phyloP scores from a whole-genome alignment of 2,888 invertebrate genomes.

The Mayetiola destructor region DNA sequence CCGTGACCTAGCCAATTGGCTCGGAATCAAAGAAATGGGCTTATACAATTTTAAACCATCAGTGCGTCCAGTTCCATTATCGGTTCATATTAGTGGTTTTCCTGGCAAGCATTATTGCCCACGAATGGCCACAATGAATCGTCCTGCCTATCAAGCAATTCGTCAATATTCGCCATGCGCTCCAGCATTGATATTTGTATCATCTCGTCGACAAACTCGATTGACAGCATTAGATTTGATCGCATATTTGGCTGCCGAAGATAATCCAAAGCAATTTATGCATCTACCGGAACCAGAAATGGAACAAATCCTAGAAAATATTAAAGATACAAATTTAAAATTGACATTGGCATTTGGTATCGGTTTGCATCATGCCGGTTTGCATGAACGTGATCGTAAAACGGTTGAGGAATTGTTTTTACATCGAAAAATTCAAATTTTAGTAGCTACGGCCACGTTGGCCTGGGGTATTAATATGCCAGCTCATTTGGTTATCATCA shows the following conservation, averaged over 20 bases:
- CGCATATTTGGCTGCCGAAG: conserved; percentile 76
- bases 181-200: conserved; percentile 87
- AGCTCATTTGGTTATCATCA: conserved; percentile 94
- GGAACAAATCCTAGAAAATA: conserved; percentile 55
- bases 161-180: conserved; percentile 81
- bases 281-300: conserved; percentile 75
- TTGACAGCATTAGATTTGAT: conserved; percentile 92
- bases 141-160: conserved; percentile 92
- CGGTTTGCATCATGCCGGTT: conserved; percentile 95
- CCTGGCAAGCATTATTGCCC: conserved; percentile 98
- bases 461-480: conserved; percentile 99
- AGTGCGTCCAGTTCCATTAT: conserved; percentile 92
- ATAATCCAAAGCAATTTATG: conserved; percentile 89
- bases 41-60: conserved; percentile 96
- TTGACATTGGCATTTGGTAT: conserved; percentile 92
- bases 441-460: conserved; percentile 91
- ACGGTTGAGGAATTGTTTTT: conserved; percentile 89
- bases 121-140: conserved; percentile 98
- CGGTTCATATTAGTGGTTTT: conserved; percentile 82
- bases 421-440: conserved; percentile 87
- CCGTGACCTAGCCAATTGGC: conserved; percentile 90
- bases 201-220: conserved; percentile 90
- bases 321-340: conserved; percentile 80
- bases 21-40: conserved; percentile 76
- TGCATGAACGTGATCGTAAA: conserved; percentile 82